phyloP scores from a whole-genome alignment of 2,113 vertebrate genomes.

The Apteryx owenii region DNA sequence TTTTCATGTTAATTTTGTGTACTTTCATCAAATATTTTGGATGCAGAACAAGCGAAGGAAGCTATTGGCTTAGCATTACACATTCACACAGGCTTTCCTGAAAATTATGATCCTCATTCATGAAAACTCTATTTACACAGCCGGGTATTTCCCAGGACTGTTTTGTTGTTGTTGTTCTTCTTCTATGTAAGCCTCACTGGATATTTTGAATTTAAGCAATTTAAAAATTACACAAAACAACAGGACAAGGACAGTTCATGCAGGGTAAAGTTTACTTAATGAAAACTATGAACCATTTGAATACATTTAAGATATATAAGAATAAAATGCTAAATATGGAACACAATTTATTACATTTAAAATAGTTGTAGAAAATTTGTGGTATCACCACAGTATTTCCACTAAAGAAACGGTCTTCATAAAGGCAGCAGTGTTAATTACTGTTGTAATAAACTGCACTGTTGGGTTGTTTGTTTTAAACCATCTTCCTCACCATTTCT shows the following conservation, averaged over 20 bases:
- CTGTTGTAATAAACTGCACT: not conserved
- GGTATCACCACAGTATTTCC: not conserved
- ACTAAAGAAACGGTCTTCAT: not conserved
- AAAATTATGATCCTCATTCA: slow-evolving; percentile 28
- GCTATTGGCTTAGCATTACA: not conserved
- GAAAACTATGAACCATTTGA: not conserved
- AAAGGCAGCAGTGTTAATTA: not conserved
- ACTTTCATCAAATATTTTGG: slow-evolving; percentile 57
- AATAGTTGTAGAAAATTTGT: not conserved
- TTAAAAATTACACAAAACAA: not conserved
- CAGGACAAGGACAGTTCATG: not conserved
- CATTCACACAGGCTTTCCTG: slow-evolving; percentile 17
- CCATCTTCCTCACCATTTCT: not conserved
- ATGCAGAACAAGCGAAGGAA: slow-evolving; percentile 61
- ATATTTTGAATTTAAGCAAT: slow-evolving; percentile 29
- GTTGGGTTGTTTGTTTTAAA: not conserved
- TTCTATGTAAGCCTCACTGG: not conserved
- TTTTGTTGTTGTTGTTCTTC: not conserved
- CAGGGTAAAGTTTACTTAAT: not conserved
- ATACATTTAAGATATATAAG: not conserved
- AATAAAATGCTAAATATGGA: not conserved
- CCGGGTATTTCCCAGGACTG: slow-evolving; percentile 33
- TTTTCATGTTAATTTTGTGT: slow-evolving; percentile 64
- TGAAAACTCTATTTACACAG: slow-evolving; percentile 54
- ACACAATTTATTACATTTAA: not conserved